Evolutionary conservation across 1,140 invertebrate genomes (phyloP).

Genomic region (Samia ricini): DNA sequence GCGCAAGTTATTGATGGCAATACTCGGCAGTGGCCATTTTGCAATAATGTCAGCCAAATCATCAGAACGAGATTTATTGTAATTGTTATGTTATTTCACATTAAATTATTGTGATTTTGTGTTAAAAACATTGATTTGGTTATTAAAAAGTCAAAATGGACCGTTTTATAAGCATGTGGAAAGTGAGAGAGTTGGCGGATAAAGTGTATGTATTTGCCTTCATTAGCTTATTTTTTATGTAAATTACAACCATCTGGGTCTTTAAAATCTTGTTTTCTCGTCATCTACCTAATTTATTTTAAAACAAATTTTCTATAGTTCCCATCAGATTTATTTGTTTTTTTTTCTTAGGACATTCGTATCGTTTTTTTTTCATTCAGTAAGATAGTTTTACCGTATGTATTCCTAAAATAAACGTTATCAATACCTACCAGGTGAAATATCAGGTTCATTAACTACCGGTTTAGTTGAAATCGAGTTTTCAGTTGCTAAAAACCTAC

Average conservation of each 20-base stretch:
- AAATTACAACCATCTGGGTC: constrained; percentile 51
- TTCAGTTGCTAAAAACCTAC: not conserved
- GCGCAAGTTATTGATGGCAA: not conserved
- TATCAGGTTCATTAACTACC: not conserved
- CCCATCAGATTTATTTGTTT: not conserved
- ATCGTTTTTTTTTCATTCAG: not conserved
- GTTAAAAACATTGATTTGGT: constrained; percentile 35
- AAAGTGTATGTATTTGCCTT: constrained; percentile 91
- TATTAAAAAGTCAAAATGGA: constrained; percentile 74
- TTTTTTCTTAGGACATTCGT: not conserved
- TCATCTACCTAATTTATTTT: not conserved
- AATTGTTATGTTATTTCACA: constrained; percentile 60
- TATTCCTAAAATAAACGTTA: not conserved
- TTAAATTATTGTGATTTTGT: constrained; percentile 57
- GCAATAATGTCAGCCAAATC: constrained; percentile 78
- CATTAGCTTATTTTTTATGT: constrained; percentile 59
- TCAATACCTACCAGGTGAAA: not conserved
- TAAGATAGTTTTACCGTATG: not conserved
- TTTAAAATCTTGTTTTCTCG: not conserved
- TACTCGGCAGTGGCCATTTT: constrained; percentile 64
- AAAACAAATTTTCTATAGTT: not conserved
- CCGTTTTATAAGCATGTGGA: constrained; percentile 93
- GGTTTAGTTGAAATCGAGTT: not conserved
- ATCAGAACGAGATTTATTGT: constrained; percentile 71
- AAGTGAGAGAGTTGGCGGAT: constrained; percentile 94